These are phyloP conservation scores for Megathymus violae DNA, from an alignment of 1,140 invertebrate genomes.

Conservation along the genomic window DNA sequence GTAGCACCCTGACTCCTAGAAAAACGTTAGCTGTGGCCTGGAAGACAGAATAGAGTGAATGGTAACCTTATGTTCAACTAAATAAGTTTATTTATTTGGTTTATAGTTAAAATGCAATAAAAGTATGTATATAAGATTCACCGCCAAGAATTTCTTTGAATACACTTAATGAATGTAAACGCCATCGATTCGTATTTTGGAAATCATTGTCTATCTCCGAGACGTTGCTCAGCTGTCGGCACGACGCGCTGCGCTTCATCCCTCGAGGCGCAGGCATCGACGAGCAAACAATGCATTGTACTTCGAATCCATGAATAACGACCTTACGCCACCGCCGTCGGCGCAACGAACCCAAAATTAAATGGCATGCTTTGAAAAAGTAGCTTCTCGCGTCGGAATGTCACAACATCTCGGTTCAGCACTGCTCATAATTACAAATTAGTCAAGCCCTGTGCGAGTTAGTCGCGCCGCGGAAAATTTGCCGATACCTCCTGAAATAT, in stretches of 20 bases:
- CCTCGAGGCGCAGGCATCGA: constrained; percentile 55
- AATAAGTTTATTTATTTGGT: too few species aligned
- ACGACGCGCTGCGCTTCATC: constrained; percentile 39
- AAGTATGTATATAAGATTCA: too few species aligned
- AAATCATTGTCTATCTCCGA: constrained; percentile 30
- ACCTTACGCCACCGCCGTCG: constrained; percentile 56
- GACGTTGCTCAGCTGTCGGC: constrained; percentile 61
- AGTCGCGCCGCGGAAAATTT: constrained; percentile 29
- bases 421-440: constrained; percentile 47
- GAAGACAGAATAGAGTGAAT: too few species aligned
- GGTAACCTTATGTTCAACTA: too few species aligned
- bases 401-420: constrained; percentile 41
- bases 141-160: too few species aligned
- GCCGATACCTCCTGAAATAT: constrained; percentile 43
- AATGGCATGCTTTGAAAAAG: constrained; percentile 68
- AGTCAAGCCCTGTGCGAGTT: constrained; percentile 37
- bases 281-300: constrained; percentile 77
- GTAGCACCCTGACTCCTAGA: too few species aligned
- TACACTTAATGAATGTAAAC: not conserved
- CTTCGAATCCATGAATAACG: constrained; percentile 72
- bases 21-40: too few species aligned
- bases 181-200: constrained; percentile 21
- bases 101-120: too few species aligned
- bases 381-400: constrained; percentile 32
- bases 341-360: constrained; percentile 59